phyloP scores from a whole-genome alignment of 1,140 invertebrate species.

The Apocrypta bakeri region DNA sequence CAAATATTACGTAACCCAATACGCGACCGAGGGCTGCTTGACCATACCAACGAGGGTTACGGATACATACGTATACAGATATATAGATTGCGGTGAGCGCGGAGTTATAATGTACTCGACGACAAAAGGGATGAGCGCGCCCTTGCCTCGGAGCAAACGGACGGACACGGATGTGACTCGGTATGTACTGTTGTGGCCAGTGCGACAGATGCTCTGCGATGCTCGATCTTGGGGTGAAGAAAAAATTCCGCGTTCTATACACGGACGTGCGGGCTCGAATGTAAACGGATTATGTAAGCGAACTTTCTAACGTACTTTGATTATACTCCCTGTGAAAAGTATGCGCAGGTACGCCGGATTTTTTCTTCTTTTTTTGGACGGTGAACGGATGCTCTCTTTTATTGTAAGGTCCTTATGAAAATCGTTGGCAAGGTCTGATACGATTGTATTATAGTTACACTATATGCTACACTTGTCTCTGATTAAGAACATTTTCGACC shows the following conservation, averaged over 20 bases:
- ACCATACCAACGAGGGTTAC: conserved; percentile 49
- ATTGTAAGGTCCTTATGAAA: no score
- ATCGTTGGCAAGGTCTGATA: no score
- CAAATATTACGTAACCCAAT: conserved; percentile 66
- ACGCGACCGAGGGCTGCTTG: conserved; percentile 54
- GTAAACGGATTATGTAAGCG: not conserved
- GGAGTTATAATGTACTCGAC: no score
- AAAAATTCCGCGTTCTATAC: conserved; percentile 49
- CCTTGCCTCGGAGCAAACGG: conserved; percentile 19
- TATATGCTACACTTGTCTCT: no score
- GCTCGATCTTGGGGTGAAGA: conserved; percentile 20
- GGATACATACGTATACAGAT: not conserved
- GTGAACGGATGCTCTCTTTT: no score
- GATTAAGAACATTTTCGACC: no score
- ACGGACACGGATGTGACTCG: conserved; percentile 18
- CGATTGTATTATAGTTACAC: no score
- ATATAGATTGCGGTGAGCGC: no score
- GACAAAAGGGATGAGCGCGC: conserved; percentile 49
- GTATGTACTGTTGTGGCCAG: not conserved
- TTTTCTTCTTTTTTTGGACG: no score
- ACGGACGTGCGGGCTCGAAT: not conserved
- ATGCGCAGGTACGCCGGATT: no score
- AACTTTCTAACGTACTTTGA: not conserved
- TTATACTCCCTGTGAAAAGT: not conserved
- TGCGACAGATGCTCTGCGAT: not conserved